These are phyloP conservation scores for Chiloscyllium plagiosum DNA, from an alignment of 2,113 vertebrate species.

Conservation along the genomic window DNA sequence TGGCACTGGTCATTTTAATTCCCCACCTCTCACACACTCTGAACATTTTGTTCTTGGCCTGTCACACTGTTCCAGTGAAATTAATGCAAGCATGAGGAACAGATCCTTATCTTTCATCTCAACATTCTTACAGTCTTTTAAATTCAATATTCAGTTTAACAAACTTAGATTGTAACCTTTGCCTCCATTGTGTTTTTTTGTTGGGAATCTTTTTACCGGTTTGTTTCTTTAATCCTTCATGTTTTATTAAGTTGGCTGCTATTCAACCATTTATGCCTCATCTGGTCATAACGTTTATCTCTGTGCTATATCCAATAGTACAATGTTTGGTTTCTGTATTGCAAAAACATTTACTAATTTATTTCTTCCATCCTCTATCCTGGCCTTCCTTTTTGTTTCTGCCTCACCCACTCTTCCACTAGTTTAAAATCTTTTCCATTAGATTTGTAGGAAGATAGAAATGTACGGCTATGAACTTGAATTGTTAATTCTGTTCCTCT, in stretches of 20 bases:
- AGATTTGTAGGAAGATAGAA: no score
- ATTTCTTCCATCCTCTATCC: not conserved
- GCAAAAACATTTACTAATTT: not conserved
- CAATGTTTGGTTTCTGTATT: not conserved
- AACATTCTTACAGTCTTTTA: not conserved
- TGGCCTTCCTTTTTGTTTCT: not conserved
- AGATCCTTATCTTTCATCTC: not conserved
- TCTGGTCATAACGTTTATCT: no score
- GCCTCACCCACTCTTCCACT: no score
- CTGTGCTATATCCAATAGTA: not conserved
- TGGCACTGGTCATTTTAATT: not conserved
- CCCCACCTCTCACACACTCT: not conserved
- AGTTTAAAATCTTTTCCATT: not conserved
- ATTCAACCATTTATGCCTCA: no score
- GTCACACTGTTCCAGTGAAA: not conserved
- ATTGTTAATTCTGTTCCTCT: not conserved
- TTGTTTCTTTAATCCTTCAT: not conserved
- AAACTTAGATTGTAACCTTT: not conserved
- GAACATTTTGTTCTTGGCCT: not conserved
- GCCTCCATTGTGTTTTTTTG: not conserved
- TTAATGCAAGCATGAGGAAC: not conserved
- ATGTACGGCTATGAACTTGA: not conserved
- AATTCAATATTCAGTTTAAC: not conserved
- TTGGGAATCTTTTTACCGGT: not conserved
- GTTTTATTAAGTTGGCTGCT: not conserved